Base-by-base conservation (phyloP, 2,113 vertebrate species). In the Cochlearius cochlearius region DNA sequence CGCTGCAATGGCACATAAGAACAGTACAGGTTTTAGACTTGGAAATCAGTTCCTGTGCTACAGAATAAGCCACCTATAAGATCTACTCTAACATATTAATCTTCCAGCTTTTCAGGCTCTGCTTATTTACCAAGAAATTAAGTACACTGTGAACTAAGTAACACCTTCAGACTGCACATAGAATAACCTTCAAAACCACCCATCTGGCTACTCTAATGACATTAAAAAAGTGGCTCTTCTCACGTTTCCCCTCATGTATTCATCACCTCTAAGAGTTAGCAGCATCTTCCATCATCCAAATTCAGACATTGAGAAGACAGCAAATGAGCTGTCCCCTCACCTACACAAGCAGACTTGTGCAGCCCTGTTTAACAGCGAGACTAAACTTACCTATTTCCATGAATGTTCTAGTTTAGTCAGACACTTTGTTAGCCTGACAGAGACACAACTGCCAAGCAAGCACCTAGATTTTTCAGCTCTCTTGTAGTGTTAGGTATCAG, bases 1-100 rank as follows among this genome's bases (percentile, higher is more conserved):
- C 99, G 98, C 99, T 99, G 97, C 14, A 87, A 96, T 10, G 72
- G 36, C 91, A 93, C 26, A 88, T 3, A 79, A 85, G 10, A 92
- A 67, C 0, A 72, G 38, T 1, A 52, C 69, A 92, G 73, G 43
- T 39, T 93, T 94, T 43, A 94, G 60, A 41, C 66, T 68, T 60
- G 50, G 56, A 43, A 90, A 91, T 79, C 81, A 69, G 26, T 10
- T 64, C 32, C 69, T 91, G 21, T 20, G 38, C 58, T 39, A 71
- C 58, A 96, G 80, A 87, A 81, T 36, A 91, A 88, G 47, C 36
- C 62, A 88, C 9, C 59, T 67, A 15, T 52, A 82, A 82, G 39
- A 79, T 23, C 94, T 94, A 87, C 43, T 68, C 91, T 95, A 91
- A 87, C 8, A 29, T 19, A n/a, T 12, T 34, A 21, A 74, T 32